These are phyloP conservation scores for Callaeas wilsoni DNA, from an alignment of 2,113 vertebrate genomes.

Conservation along the genomic window DNA sequence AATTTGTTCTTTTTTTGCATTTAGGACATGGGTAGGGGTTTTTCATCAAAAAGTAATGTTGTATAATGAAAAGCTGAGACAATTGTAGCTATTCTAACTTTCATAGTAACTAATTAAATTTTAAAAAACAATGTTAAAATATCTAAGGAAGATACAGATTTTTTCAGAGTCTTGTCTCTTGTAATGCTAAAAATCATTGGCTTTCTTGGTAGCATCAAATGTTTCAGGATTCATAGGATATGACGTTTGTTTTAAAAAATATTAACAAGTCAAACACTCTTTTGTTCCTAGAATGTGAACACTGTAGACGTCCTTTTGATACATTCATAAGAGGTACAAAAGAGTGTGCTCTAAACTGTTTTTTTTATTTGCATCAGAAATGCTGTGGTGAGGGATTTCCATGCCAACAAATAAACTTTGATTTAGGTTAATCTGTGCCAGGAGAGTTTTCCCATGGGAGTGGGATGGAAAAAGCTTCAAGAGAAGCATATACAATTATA, in stretches of 20 bases:
- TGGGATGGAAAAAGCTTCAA: neutral
- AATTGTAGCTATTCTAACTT: neutral
- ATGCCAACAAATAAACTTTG: neutral
- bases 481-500: neutral
- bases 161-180: neutral
- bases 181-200: neutral
- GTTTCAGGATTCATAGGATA: neutral
- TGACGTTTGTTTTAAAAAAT: neutral
- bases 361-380: neutral
- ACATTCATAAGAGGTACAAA: neutral
- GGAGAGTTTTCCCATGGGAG: neutral
- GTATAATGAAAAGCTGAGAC: neutral
- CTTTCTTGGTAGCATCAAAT: neutral
- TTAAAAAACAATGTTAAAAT: neutral
- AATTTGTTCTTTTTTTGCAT: neutral
- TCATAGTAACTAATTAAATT: neutral
- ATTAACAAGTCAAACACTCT: neutral
- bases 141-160: rapidly evolving
- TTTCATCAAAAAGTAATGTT: neutral
- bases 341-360: neutral
- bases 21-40: neutral
- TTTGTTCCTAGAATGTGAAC: neutral
- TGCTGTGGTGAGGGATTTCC: neutral
- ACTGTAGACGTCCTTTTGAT: neutral
- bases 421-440: neutral